Base-by-base conservation (phyloP, 2,797 vertebrate species). In the Chiroxiphia lanceolata region DNA sequence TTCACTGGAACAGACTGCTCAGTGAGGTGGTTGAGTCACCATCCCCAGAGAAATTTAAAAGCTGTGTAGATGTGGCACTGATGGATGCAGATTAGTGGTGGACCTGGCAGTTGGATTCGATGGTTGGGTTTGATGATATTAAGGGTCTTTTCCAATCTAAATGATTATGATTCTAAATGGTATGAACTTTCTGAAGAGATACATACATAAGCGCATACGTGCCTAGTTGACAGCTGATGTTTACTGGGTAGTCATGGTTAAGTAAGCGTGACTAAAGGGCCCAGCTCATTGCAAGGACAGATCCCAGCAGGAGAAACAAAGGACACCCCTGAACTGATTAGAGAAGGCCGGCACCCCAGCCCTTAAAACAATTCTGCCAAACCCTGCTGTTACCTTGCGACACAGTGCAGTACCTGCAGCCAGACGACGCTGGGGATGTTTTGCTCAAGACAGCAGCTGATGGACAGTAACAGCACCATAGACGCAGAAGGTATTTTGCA, bases 121-220 rank as follows among this genome's bases (percentile, higher is more conserved):
- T 1, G 11, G 12, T 14, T n/a, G 69, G 14, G 33, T 31, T 60
- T 2, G 2, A 23, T 31, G 33, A 15, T 27, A 45, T 34, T 16
- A 15, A 57, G n/a, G 38, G 29, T 51, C 36, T 79, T 78, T 67
- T 45, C 42, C 31, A 76, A 2, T 3, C 3, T 19, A 31, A 69
- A 61, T 18, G 2, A 48, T 44, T 27, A 34, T 15, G 25, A 44
- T 77, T 74, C n/a, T 27, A 53, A 64, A 45, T 16, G 17, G 8
- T 21, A 34, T 22, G n/a, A 45, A 31, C 29, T 64, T 65, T 45
- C n/a, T 78, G 44, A 51, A 18, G 33, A 65, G 45, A 22, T 21
- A 4, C 11, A 21, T 10, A 14, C 13, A 13, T 14, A 22, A 0
- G 0, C 14, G 9, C 11, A 9, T 6, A 17, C 12, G 11, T 27